Evolutionary conservation across 2,113 vertebrate species (phyloP), one percentile per base, ranked within the genome.

Genomic region (Natator depressus): DNA sequence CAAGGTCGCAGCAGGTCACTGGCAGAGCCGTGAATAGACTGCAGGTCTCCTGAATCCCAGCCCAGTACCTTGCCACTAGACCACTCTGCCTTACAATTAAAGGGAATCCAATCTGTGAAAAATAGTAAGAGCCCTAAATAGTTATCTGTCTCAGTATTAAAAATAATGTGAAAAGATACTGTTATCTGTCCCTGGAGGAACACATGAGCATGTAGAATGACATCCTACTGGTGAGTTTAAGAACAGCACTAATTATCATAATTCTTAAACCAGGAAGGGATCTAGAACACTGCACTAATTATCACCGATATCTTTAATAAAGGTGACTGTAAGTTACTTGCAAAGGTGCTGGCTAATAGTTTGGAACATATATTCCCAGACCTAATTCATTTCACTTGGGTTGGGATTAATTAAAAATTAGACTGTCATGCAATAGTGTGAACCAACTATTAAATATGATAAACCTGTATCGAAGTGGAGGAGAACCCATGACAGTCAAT

Each of bases 271-370:
- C 62, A 88, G 91, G 80, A 97, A 94, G 89, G 97, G 95, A 97
- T 97, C 96, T 95, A 97, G 97, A 98, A 98, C 88, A 93, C 88
- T 94, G 95, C 59, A 97, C 97, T 96, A 98, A 97, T 98, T 97
- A 98, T 97, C 98, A 94, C 97, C 95, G 96, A 96, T 98, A 96
- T 97, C 93, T 91, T 97, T 98, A 98, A 98, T 98, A 97, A 97
- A 98, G 98, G 94, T 97, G 90, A 98, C 97, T 96, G 95, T 89
- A 94, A 97, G 97, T 96, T 98, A 96, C 98, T 97, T 96, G 95
- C 96, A 97, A 98, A 98, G 97, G 89, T 98, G 95, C 95, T 97
- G 95, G 94, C 97, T 98, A 98, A 98, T 98, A 98, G 97, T 94
- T 96, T 98, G 96, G 97, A 98, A 98, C 98, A 84, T 92, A 86